Evolutionary conservation across 1,140 invertebrate species (phyloP).

Genomic region (Aphaenogaster ashmeadi): DNA sequence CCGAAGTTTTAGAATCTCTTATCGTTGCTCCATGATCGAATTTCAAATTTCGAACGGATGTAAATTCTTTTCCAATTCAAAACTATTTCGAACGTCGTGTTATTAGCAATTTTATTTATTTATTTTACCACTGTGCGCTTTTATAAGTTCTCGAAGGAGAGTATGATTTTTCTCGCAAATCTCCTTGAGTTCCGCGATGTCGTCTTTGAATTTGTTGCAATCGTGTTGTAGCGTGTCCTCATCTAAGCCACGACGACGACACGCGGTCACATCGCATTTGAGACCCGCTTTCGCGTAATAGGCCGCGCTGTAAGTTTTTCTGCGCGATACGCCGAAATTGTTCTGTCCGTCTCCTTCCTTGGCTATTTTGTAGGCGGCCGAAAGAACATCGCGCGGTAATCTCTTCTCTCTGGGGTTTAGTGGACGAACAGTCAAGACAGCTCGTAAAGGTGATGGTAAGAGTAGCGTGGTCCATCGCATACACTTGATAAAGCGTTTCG

Average conservation of each 20-base stretch:
- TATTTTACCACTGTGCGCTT: slow-evolving; percentile 52
- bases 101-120: slow-evolving; percentile 64
- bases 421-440: slow-evolving; percentile 93
- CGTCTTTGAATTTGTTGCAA: slow-evolving; percentile 70
- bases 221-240: slow-evolving; percentile 62
- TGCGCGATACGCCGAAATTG: slow-evolving; percentile 52
- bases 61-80: background rate
- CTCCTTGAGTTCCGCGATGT: slow-evolving; percentile 78
- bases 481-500: slow-evolving; percentile 90
- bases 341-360: slow-evolving; percentile 88
- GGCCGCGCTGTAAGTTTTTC: slow-evolving; percentile 66
- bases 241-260: slow-evolving; percentile 47
- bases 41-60: background rate
- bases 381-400: slow-evolving; percentile 91
- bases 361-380: slow-evolving; percentile 92
- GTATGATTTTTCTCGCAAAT: slow-evolving; percentile 81
- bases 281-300: slow-evolving; percentile 57
- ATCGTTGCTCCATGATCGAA: background rate
- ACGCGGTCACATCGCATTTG: slow-evolving; percentile 71
- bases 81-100: slow-evolving; percentile 37
- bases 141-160: slow-evolving; percentile 79
- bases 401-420: slow-evolving; percentile 93
- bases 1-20: background rate
- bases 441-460: slow-evolving; percentile 92
- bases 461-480: slow-evolving; percentile 92